Evolutionary conservation across 2,888 invertebrate species (phyloP).

Genomic region (Diaphora mendica): DNA sequence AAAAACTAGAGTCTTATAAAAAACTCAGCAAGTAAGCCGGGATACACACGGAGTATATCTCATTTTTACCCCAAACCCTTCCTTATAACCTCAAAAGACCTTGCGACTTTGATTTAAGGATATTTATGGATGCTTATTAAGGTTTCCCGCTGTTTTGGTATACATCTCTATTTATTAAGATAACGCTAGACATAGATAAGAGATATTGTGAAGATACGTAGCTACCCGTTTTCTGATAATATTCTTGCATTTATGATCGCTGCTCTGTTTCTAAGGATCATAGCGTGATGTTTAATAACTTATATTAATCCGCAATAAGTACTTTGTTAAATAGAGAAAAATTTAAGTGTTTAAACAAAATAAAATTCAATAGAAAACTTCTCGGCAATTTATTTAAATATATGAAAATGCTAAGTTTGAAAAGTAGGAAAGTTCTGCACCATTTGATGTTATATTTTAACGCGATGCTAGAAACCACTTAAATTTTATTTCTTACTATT

Average conservation of each 20-base stretch:
- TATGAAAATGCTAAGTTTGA: no score
- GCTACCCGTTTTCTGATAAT: neutral
- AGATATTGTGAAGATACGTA: neutral
- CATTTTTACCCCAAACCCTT: conserved; percentile 13
- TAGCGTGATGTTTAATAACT: neutral
- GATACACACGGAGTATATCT: neutral
- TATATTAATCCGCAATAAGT: no score
- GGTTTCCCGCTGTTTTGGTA: conserved; percentile 18
- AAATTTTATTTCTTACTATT: no score
- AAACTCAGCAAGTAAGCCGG: conserved; percentile 25
- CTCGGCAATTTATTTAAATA: no score
- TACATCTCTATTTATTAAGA: conserved; percentile 22
- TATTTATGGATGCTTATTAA: conserved; percentile 44
- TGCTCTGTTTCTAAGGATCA: neutral
- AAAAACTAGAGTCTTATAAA: neutral
- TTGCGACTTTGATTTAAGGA: conserved; percentile 46
- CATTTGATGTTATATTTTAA: no score
- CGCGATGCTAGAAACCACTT: no score
- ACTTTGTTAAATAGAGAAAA: no score
- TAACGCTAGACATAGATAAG: conserved; percentile 14
- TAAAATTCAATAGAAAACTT: no score
- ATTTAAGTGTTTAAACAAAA: no score
- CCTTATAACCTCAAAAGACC: conserved; percentile 39
- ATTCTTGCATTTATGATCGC: neutral
- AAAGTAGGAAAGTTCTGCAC: no score